Conservation (phyloP, 1,140 invertebrate species). For the Charaxes varanes region DNA sequence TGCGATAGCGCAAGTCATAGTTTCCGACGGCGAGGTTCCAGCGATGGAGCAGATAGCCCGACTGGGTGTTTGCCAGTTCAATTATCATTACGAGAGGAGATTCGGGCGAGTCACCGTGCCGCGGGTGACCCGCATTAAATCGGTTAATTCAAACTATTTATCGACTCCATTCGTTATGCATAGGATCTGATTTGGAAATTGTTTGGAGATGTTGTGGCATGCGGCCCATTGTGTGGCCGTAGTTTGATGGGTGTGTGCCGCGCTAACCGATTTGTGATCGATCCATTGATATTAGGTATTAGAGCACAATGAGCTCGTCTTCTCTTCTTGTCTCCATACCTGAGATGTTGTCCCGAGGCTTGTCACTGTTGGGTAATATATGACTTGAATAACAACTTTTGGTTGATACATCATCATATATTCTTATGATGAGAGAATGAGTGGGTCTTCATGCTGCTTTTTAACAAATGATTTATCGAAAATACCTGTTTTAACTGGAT, state of each 20-base stretch:
- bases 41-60: conserved; percentile 60
- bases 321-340: conserved; percentile 6
- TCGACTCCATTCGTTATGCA: conserved; percentile 71
- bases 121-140: conserved; percentile 72
- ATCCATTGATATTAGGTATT: conserved; percentile 43
- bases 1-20: conserved; percentile 70
- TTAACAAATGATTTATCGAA: no score
- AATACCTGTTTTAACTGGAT: no score
- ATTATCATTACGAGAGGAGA: conserved; percentile 68
- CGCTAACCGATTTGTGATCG: conserved; percentile 59
- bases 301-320: conserved; percentile 14
- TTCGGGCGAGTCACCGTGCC: conserved; percentile 60
- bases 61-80: conserved; percentile 72
- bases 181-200: conserved; percentile 72
- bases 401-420: no score
- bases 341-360: neutral
- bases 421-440: no score
- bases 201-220: conserved; percentile 70
- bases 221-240: conserved; percentile 53
- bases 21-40: conserved; percentile 53
- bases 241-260: conserved; percentile 67
- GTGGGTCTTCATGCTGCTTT: no score
- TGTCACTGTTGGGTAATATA: no score
- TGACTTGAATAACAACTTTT: no score
- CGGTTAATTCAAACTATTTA: conserved; percentile 74